A percentile compares a stretch with the other conserved stretches of the same genome.
Evolutionary conservation across 92 coral and sea anemone species (phyloP).

Genomic region (Galaxea fascicularis): DNA sequence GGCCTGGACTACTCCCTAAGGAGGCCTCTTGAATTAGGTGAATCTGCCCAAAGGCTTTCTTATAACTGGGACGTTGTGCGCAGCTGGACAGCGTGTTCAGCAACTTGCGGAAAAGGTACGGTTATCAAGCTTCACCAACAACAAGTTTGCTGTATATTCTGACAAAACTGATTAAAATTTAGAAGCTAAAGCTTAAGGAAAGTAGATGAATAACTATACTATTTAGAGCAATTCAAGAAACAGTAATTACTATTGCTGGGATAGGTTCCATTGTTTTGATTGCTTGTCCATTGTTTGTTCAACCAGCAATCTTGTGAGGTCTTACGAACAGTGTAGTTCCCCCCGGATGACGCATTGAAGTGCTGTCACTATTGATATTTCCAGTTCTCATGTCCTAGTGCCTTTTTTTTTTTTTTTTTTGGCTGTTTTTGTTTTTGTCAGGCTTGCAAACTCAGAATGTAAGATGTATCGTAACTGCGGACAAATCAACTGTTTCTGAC

Average conservation of each 20-base stretch:
- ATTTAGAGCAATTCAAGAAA: no score
- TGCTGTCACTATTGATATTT: no score
- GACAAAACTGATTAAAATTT: background rate
- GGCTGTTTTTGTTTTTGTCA: background rate
- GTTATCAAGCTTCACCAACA: background rate
- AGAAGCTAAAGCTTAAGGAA: background rate
- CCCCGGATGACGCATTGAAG: no score
- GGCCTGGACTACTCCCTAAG: background rate
- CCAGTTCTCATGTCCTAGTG: no score
- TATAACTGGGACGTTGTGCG: conserved; percentile 9
- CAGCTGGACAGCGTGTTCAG: conserved; percentile 18
- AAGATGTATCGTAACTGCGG: conserved; percentile 53
- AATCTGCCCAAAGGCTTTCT: background rate
- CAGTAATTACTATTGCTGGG: no score
- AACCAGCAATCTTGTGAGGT: no score
- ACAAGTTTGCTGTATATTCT: no score
- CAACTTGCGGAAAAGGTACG: conserved; percentile 51
- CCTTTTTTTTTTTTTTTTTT: no score
- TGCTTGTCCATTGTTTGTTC: no score
- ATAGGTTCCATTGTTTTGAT: no score
- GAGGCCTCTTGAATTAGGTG: conserved; percentile 25
- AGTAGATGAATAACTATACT: no score
- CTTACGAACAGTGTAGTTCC: no score
- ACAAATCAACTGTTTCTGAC: conserved; percentile 52
- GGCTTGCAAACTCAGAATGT: conserved; percentile 66